Conservation (phyloP, 1,140 invertebrate species). For the Neodiprion virginianus region DNA sequence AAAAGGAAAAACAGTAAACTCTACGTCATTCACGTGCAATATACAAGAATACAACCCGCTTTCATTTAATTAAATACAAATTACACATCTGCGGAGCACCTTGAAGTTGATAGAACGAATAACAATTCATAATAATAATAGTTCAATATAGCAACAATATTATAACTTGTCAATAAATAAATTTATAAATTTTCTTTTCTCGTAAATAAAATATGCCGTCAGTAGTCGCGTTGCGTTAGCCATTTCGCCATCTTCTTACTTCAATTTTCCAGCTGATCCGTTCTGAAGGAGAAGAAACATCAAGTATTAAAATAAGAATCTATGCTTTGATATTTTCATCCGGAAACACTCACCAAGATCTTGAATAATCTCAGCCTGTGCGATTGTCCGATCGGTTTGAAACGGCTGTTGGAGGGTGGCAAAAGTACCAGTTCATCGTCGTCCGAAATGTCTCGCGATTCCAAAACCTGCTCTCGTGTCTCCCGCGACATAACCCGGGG, state of each 20-base stretch:
- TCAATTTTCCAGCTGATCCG: neutral
- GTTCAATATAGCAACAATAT: too few species aligned
- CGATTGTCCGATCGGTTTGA: neutral
- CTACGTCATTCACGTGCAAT: too few species aligned
- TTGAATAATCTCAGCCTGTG: slow-evolving; percentile 1
- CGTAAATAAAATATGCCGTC: neutral
- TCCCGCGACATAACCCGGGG: neutral
- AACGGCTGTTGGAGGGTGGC: neutral
- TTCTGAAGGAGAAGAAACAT: neutral
- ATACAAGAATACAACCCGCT: too few species aligned
- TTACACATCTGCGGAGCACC: too few species aligned
- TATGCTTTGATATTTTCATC: too few species aligned
- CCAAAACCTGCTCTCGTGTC: neutral
- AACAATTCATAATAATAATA: too few species aligned
- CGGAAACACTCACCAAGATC: neutral
- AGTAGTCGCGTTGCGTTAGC: neutral
- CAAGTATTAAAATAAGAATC: neutral
- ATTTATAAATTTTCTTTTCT: too few species aligned
- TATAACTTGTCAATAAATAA: too few species aligned
- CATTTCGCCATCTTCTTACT: neutral
- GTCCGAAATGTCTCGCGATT: neutral
- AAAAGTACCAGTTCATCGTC: neutral
- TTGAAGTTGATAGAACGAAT: too few species aligned
- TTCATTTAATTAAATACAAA: too few species aligned
- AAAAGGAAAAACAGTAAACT: too few species aligned